Conservation (phyloP, 2,888 invertebrate genomes). For the Idaea straminata region DNA sequence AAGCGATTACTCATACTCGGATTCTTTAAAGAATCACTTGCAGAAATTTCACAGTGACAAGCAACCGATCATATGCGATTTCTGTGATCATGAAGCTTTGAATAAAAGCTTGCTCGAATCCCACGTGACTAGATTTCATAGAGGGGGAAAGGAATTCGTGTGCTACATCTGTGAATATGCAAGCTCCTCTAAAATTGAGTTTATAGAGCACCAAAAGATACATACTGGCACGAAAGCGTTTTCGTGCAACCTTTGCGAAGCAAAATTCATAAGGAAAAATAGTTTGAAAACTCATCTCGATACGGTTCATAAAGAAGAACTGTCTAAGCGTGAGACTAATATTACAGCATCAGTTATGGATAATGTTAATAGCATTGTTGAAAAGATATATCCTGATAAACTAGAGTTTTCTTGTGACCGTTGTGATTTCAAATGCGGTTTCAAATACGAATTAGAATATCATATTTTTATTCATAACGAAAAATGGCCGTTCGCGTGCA, state of each 20-base stretch:
- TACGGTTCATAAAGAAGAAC: not conserved
- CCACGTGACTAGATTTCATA: not conserved
- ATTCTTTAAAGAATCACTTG: not conserved
- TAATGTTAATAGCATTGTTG: not conserved
- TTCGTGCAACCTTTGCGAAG: not conserved
- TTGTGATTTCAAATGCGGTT: not conserved
- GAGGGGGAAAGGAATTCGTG: not conserved
- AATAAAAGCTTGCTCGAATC: not conserved
- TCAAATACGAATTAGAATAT: not conserved
- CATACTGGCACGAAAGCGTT: not conserved
- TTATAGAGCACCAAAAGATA: not conserved
- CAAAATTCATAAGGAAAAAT: not conserved
- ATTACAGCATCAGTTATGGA: not conserved
- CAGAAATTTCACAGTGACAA: not conserved
- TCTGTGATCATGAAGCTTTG: not conserved
- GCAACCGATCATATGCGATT: not conserved
- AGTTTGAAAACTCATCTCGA: not conserved
- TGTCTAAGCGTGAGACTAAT: not conserved
- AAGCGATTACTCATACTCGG: not conserved
- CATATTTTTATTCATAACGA: not conserved
- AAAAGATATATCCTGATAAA: not conserved
- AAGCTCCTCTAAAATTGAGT: not conserved
- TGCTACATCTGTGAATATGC: not conserved
- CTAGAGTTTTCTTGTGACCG: not conserved
- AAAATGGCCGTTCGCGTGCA: not conserved